Evolutionary conservation across 2,888 invertebrate species (phyloP).

Genomic region (Gnatocerus cornutus): DNA sequence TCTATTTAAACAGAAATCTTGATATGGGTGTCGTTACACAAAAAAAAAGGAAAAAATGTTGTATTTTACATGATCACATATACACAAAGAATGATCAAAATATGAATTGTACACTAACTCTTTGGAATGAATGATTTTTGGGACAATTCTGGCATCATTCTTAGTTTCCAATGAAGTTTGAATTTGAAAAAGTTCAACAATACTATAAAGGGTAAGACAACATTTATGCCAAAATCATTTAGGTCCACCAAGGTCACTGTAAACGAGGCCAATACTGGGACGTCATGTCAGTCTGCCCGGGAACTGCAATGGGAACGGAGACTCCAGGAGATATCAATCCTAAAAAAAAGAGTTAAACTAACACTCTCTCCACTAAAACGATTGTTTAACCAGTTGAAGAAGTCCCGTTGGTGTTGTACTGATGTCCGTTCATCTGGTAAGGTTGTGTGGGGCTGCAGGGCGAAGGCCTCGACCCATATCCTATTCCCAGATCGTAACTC

Average conservation of each 20-base stretch:
- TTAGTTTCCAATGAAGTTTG: conserved; percentile 13
- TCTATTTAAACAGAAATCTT: conserved; percentile 46
- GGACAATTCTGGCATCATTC: conserved; percentile 6
- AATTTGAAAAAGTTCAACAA: conserved; percentile 30
- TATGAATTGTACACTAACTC: conserved; percentile 49
- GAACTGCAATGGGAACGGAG: conserved; percentile 95
- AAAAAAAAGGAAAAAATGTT: conserved; percentile 46
- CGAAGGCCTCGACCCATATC: conserved; percentile 76
- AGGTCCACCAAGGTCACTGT: conserved; percentile 89
- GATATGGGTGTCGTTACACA: conserved; percentile 54
- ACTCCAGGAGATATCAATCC: conserved; percentile 95
- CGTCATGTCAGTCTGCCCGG: conserved; percentile 89
- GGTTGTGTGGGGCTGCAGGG: conserved; percentile 81
- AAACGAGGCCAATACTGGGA: conserved; percentile 94
- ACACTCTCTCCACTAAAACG: background rate
- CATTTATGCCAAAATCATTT: conserved; percentile 40
- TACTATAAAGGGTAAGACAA: conserved; percentile 42
- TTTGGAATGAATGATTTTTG: conserved; percentile 48
- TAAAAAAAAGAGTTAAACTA: conserved; percentile 60
- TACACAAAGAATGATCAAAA: conserved; percentile 51
- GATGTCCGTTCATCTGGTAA: conserved; percentile 76
- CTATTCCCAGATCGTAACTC: conserved; percentile 74
- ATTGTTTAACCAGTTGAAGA: conserved; percentile 71
- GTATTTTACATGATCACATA: conserved; percentile 53
- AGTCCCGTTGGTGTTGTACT: conserved; percentile 73